Evolutionary conservation across 2,888 invertebrate genomes (phyloP).

Genomic region (Torymus texanus): DNA sequence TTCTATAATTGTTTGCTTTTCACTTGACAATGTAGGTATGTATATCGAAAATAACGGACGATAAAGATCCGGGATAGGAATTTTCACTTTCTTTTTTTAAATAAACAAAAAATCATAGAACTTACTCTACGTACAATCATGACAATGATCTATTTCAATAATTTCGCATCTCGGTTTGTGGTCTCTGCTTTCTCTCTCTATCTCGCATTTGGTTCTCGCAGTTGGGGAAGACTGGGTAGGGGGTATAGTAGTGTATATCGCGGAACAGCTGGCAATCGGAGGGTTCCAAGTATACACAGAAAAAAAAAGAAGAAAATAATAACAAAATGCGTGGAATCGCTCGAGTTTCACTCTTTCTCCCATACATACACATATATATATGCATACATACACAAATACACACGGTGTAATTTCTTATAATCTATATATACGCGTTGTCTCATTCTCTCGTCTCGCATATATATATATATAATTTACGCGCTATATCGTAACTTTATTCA

Average conservation of each 20-base stretch:
- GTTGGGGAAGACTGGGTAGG: conserved; percentile 55
- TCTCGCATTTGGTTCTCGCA: conserved; percentile 43
- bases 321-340: conserved; percentile 49
- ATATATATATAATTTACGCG: not conserved
- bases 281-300: conserved; percentile 22
- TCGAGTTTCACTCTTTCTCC: conserved; percentile 28
- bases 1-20: too few species aligned
- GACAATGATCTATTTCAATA: too few species aligned
- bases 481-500: not conserved
- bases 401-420: too few species aligned
- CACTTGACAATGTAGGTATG: too few species aligned
- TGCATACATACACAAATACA: too few species aligned
- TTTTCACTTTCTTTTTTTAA: too few species aligned
- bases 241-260: not conserved
- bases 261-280: conserved; percentile 38
- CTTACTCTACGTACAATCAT: too few species aligned
- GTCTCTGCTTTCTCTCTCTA: not conserved
- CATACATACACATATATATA: too few species aligned
- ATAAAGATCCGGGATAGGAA: too few species aligned
- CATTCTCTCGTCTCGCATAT: conserved; percentile 6
- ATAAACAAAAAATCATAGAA: too few species aligned
- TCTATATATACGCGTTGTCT: not conserved
- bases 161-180: not conserved
- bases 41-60: too few species aligned
- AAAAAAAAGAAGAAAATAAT: not conserved